Evolutionary conservation across 2,888 invertebrate species (phyloP), one percentile per base, ranked within the genome.

Genomic region (Malacosoma neustria): DNA sequence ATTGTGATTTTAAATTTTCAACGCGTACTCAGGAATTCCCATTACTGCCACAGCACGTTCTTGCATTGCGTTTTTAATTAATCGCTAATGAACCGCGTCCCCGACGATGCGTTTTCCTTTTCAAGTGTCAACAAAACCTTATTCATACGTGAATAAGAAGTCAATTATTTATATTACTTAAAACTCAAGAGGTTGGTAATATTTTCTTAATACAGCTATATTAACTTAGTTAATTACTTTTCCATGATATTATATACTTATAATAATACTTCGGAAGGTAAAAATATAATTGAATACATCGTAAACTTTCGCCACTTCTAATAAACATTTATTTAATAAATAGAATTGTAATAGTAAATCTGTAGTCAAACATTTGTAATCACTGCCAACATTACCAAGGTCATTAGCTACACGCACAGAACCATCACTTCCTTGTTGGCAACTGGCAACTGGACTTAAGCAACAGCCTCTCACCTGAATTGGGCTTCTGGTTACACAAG

Each of bases 341-440:
- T n/a, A n/a, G n/a, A n/a, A n/a, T n/a, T n/a, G n/a, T n/a, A n/a
- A n/a, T n/a, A 11, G 11, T 31, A 13, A n/a, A 9, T 32, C 5
- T 51, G 48, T 49, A 44, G 52, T 44, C 52, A 57, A 48, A 48
- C 48, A 66, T 71, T 67, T 66, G 72, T 70, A 73, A 61, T 63
- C 71, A 64, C 30, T 33, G 13, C 33, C 33, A 33, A 47, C 56
- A 51, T 55, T 51, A 46, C 58, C 76, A 81, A 82, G 82, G 81
- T 79, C 75, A 72, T 50, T 77, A 71, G 66, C 72, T 67, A 67
- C 71, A 75, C 70, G 61, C 57, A 54, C 44, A 53, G 54, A 57
- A 61, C 75, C 73, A 71, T 77, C 72, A 67, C 77, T 82, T 81
- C 81, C 82, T 82, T 44, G 72, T 80, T 71, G 72, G 71, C 71